These are phyloP conservation scores for Glyphotaelius pellucidus DNA, from an alignment of 2,888 invertebrate species.

Conservation along the genomic window DNA sequence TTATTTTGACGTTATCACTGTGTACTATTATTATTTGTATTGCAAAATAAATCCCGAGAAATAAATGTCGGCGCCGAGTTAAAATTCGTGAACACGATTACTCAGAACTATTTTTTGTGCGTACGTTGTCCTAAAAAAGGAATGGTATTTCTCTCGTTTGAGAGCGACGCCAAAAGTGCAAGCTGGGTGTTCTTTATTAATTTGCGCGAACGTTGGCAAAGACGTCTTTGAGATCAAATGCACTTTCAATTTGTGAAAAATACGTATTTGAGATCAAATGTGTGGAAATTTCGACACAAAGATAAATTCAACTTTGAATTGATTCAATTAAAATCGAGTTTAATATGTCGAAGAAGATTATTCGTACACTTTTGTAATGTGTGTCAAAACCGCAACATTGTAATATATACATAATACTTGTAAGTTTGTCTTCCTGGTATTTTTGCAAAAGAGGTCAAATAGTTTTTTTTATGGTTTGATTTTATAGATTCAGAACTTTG, in stretches of 20 bases:
- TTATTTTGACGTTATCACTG: background rate
- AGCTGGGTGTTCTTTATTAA: background rate
- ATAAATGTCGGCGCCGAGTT: background rate
- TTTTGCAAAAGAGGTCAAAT: no score
- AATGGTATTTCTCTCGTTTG: background rate
- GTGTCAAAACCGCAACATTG: no score
- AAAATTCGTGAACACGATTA: background rate
- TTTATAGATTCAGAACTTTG: no score
- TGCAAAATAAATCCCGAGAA: background rate
- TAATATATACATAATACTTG: no score
- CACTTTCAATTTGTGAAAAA: background rate
- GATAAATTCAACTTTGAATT: background rate
- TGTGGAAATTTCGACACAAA: background rate
- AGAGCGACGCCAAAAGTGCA: background rate
- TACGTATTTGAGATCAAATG: background rate
- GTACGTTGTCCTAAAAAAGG: background rate
- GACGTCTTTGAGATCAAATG: background rate
- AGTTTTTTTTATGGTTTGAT: no score
- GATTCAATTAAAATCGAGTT: no score
- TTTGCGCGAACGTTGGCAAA: background rate
- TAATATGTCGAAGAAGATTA: background rate
- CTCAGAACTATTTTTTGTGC: background rate
- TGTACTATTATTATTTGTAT: background rate
- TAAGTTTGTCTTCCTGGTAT: no score
- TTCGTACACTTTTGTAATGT: background rate